Base-by-base conservation (phyloP, 1,140 invertebrate genomes). In the Drosophila mauritiana region DNA sequence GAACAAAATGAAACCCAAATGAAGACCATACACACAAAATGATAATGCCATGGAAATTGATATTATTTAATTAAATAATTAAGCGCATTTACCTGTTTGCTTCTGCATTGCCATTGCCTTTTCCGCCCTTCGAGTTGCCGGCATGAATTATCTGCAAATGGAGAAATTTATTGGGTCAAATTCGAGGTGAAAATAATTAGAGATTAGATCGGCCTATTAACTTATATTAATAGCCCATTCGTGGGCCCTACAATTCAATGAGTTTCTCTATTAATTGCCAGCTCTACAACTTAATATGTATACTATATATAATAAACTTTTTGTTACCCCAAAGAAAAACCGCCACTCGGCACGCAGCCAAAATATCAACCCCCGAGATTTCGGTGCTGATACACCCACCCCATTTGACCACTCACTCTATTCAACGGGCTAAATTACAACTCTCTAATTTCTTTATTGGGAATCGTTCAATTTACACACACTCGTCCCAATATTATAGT, bases 81-180 rank as follows among this genome's bases (percentile, higher is more conserved):
- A 13, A n/a, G 12, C 7, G n/a, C 4, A n/a, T n/a, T 79, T 88
- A 92, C 91, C 91, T 91, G 78, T 79, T 86, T 15, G 90, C 79
- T 55, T 92, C 91, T 61, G 65, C 72, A 65, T 64, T 59, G 43
- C 78, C 56, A 20, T 76, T 63, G 34, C 75, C 57, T 48, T 83
- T 91, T 53, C 72, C 73, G 42, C 84, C 46, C 56, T 61, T 88
- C 10, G 63, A 54, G 51, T 59, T 79, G 54, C 81, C 91, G n/a
- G 84, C 70, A 58, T 92, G 90, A 91, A 92, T 92, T 92, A 92
- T 92, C 91, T 92, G 57, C 31, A 27, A 64, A 58, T 55, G 51
- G 8, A 51, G 25, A 25, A 54, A 67, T 61, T 42, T 25, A 59
- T 59, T 45, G 70, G 37, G 13, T 15, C 31, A 43, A 17, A 20